Evolutionary conservation across 2,888 invertebrate species (phyloP).

Genomic region (Pterobdella sp.): DNA sequence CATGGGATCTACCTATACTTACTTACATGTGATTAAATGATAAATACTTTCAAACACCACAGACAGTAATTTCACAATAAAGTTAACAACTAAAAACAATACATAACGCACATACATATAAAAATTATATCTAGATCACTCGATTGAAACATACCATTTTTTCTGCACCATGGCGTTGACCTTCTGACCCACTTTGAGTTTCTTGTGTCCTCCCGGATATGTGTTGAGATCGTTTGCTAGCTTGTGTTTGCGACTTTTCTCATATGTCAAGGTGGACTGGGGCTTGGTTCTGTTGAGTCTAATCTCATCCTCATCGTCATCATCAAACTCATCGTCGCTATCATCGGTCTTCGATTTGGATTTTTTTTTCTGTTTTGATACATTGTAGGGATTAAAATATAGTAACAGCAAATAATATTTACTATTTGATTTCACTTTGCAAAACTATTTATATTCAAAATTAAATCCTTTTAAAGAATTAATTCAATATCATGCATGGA

Average conservation of each 20-base stretch:
- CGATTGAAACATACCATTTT: conserved; percentile 44
- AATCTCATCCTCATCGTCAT: not conserved
- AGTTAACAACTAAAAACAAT: too few species aligned
- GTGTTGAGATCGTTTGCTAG: not conserved
- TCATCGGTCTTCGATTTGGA: not conserved
- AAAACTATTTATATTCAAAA: not conserved
- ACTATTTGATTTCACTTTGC: not conserved
- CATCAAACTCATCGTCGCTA: conserved; percentile 12
- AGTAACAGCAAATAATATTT: not conserved
- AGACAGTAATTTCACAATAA: too few species aligned
- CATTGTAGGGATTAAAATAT: not conserved
- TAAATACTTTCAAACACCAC: too few species aligned
- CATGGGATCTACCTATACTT: too few species aligned
- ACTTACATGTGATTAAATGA: too few species aligned
- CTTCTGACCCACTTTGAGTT: conserved; percentile 40
- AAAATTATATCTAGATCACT: not conserved
- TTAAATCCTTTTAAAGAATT: too few species aligned
- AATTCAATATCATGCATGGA: too few species aligned
- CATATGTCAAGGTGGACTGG: conserved; percentile 12
- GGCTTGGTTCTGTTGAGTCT: conserved; percentile 6
- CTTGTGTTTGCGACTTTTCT: not conserved
- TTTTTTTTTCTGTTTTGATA: not conserved
- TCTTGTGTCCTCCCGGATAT: not conserved
- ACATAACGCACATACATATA: too few species aligned
- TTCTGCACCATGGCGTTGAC: conserved; percentile 45